These are phyloP conservation scores for Diloba caeruleocephala DNA, from an alignment of 2,888 invertebrate genomes.

Conservation along the genomic window DNA sequence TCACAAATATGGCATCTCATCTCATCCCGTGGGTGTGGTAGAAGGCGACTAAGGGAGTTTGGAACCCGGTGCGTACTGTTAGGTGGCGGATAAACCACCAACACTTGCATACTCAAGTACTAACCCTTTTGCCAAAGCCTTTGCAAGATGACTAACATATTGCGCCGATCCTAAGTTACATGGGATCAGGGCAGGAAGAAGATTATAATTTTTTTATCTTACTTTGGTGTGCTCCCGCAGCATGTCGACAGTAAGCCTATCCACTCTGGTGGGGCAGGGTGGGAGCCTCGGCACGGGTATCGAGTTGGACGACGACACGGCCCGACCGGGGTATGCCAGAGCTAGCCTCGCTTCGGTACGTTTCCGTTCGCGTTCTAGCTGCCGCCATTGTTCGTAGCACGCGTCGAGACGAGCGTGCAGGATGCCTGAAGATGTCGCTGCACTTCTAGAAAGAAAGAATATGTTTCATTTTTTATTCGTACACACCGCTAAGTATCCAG, in stretches of 20 bases:
- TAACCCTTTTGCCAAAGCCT: too few relatives aligned
- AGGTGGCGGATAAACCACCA: too few relatives aligned
- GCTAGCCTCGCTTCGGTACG: slow-evolving; percentile 94
- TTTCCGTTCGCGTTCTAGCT: slow-evolving; percentile 94
- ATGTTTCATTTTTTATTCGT: too few relatives aligned
- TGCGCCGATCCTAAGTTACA: too few relatives aligned
- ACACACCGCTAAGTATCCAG: too few relatives aligned
- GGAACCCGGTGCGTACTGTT: too few relatives aligned
- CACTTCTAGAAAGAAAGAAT: slow-evolving; percentile 70
- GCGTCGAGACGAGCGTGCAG: slow-evolving; percentile 93
- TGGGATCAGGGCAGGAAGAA: too few relatives aligned
- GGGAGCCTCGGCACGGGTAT: slow-evolving; percentile 93
- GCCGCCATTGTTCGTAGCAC: slow-evolving; percentile 94
- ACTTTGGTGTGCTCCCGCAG: slow-evolving; percentile 93
- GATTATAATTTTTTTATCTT: slow-evolving; percentile 7
- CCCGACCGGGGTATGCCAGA: slow-evolving; percentile 93
- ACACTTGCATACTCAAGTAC: too few relatives aligned
- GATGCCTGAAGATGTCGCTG: slow-evolving; percentile 87
- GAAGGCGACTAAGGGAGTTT: too few relatives aligned
- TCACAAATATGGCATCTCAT: too few relatives aligned
- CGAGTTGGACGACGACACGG: slow-evolving; percentile 93
- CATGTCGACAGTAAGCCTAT: slow-evolving; percentile 94
- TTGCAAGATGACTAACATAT: too few relatives aligned
- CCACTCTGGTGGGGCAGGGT: slow-evolving; percentile 93
- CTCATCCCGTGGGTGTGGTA: too few relatives aligned